Evolutionary conservation across 2,797 vertebrate species (phyloP).

Genomic region (Brotula barbata): DNA sequence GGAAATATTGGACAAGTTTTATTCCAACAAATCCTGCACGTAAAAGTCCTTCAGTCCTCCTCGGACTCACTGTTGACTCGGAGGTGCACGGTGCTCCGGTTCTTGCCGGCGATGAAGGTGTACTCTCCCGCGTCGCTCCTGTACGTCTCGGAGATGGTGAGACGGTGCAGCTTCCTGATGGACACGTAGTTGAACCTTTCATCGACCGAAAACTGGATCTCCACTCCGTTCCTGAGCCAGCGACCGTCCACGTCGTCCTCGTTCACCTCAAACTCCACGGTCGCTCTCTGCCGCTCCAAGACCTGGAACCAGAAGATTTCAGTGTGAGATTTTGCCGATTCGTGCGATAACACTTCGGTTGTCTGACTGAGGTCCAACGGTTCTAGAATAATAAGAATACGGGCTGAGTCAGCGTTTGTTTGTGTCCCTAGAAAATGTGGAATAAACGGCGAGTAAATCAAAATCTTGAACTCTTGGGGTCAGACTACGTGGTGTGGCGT

Average conservation of each 20-base stretch:
- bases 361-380: too few relatives aligned
- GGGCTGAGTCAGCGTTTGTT: too few relatives aligned
- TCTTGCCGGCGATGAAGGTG: constrained; percentile 88
- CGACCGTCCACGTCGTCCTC: constrained; percentile 91
- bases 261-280: constrained; percentile 86
- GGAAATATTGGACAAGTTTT: neutral
- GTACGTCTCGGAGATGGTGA: constrained; percentile 78
- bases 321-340: too few relatives aligned
- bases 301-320: constrained; percentile 47
- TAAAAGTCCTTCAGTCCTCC: neutral
- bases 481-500: too few relatives aligned
- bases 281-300: constrained; percentile 77
- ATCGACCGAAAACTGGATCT: constrained; percentile 84
- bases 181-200: constrained; percentile 82
- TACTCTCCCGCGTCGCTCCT: constrained; percentile 86
- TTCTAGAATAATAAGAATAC: too few relatives aligned
- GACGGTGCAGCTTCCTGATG: constrained; percentile 83
- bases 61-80: constrained; percentile 65
- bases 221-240: constrained; percentile 92
- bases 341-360: too few relatives aligned
- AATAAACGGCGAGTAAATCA: too few relatives aligned
- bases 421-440: too few relatives aligned
- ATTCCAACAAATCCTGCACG: constrained; percentile 1
- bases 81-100: constrained; percentile 81
- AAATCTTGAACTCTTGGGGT: too few relatives aligned